phyloP scores from a whole-genome alignment of 2,888 invertebrate genomes.

The Stegophylla sp. region DNA sequence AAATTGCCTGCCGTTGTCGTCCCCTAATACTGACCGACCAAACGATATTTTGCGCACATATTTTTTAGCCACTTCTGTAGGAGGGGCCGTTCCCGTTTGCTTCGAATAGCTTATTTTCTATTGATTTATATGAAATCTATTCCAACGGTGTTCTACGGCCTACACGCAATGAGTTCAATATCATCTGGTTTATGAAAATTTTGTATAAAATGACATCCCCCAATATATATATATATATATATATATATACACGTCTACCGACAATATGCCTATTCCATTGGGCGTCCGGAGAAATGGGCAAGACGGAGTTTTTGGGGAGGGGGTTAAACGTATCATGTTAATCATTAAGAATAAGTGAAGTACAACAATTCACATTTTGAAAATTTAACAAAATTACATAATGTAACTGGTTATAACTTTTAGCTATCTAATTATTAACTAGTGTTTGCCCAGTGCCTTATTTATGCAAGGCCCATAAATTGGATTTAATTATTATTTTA shows the following conservation, averaged over 20 bases:
- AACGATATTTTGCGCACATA: constrained; percentile 39
- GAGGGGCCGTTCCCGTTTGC: constrained; percentile 30
- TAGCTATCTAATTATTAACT: too few species aligned
- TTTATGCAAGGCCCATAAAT: too few species aligned
- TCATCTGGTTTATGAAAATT: background rate
- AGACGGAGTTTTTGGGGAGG: too few species aligned
- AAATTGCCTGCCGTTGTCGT: constrained; percentile 21
- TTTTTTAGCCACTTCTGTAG: constrained; percentile 44
- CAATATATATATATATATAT: background rate
- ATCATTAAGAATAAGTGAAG: too few species aligned
- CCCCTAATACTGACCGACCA: background rate
- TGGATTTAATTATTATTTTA: too few species aligned
- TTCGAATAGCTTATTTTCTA: constrained; percentile 15
- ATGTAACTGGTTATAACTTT: too few species aligned
- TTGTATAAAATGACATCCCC: background rate
- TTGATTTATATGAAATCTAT: constrained; percentile 31
- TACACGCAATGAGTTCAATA: background rate
- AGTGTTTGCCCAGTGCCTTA: too few species aligned
- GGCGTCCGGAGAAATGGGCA: too few species aligned
- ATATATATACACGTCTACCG: background rate
- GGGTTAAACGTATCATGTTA: too few species aligned
- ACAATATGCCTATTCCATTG: background rate
- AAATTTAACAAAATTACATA: too few species aligned
- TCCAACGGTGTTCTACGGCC: background rate
- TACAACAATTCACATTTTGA: too few species aligned